phyloP scores from a whole-genome alignment of 2,888 invertebrate species.

The Lycia hirtaria region DNA sequence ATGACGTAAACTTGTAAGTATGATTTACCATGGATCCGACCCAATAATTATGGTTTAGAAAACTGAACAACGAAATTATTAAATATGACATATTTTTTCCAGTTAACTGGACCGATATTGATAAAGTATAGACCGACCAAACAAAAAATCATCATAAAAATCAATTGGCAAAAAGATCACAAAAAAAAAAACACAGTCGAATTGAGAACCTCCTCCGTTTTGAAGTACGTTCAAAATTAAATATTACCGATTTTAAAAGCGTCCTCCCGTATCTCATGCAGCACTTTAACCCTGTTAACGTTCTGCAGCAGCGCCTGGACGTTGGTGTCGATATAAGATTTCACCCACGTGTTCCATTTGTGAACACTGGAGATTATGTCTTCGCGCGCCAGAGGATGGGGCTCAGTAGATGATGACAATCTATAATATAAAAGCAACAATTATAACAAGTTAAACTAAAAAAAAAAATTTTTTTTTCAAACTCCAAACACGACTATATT shows the following conservation, averaged over 20 bases:
- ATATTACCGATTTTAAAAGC: constrained; percentile 86
- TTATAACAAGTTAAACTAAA: background rate
- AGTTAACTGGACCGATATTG: too few relatives aligned
- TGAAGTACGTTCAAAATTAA: constrained; percentile 6
- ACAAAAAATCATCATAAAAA: too few relatives aligned
- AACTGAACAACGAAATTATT: too few relatives aligned
- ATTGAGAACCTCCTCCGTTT: too few relatives aligned
- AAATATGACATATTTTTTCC: too few relatives aligned
- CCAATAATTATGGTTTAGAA: too few relatives aligned
- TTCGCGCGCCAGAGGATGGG: constrained; percentile 61
- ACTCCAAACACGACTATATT: background rate
- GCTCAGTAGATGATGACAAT: constrained; percentile 65
- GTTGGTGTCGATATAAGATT: constrained; percentile 84
- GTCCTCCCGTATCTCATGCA: constrained; percentile 90
- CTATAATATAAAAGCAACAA: constrained; percentile 50
- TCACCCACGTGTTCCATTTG: constrained; percentile 88
- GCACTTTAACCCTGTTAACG: constrained; percentile 88
- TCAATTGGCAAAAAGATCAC: too few relatives aligned
- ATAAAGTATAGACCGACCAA: too few relatives aligned
- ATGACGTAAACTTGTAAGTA: too few relatives aligned
- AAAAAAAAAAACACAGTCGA: too few relatives aligned
- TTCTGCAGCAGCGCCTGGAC: constrained; percentile 87
- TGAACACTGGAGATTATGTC: constrained; percentile 79
- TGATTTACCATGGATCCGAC: too few relatives aligned
- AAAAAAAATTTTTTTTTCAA: background rate